Evolutionary conservation across 2,888 invertebrate genomes (phyloP), one percentile per base, ranked within the genome.

Genomic region (Alviniconcha strummeri): DNA sequence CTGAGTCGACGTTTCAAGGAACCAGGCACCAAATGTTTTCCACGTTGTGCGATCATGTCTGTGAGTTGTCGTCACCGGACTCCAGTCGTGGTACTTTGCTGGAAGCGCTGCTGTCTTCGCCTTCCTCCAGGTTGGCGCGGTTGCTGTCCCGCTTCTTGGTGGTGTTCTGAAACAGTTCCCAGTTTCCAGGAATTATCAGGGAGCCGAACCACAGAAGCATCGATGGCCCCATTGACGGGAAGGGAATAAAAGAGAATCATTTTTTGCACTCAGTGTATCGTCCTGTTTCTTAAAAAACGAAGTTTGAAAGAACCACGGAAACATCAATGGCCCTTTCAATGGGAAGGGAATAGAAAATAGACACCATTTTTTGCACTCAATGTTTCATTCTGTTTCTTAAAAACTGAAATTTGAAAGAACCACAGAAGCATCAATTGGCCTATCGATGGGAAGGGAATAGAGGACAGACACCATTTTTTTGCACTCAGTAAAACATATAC

Each of bases 61-160:
- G 67, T 9, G 88, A 88, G 5, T 85, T 85, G 83, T 90, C 89
- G 57, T 90, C 90, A 9, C 87, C 87, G 5, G 85, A 84, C n/a
- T 88, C 88, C 64, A 91, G 85, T 80, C 91, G 84, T 60, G 91
- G 88, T 84, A 90, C 86, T 86, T 91, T 91, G 57, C 87, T 87
- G 52, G 91, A 88, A 36, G 90, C 88, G 67, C 87, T 88, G 17
- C 87, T 88, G 60, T 8, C 13, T 84, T 91, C 90, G 17, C 54
- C 81, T 82, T 91, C 90, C 78, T 91, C 90, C 83, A 92, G 87
- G 86, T 90, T 91, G 19, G 92, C 92, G 85, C 88, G 89, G 81
- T 88, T 88, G 19, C 91, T 91, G 87, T 92, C 92, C 76, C 92
- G 84, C 84, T 92, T 90, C 81, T 90, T 92, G 84, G 87, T 91